A percentile compares a stretch with the other conserved stretches of the same genome.
Conservation (phyloP, 2,888 invertebrate genomes). For the Acrobasis suavella region DNA sequence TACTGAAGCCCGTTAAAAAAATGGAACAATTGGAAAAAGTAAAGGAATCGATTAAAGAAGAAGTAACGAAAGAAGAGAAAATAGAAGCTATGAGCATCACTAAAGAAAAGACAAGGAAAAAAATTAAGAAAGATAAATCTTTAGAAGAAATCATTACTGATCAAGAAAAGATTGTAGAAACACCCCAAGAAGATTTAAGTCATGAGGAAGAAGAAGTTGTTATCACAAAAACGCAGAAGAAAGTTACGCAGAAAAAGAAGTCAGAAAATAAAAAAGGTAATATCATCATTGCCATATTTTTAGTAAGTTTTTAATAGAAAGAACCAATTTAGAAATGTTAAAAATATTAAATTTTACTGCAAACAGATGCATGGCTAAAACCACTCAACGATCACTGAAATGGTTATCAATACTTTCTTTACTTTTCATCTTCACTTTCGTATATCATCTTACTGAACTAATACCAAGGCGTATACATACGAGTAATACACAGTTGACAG, state of each 20-base stretch:
- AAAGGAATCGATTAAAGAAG: conserved; percentile 1
- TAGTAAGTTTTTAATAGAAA: not conserved
- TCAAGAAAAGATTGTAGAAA: conserved; percentile 36
- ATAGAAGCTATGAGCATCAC: not conserved
- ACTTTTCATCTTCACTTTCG: not conserved
- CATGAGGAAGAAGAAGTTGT: conserved; percentile 58
- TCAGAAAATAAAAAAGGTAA: conserved; percentile 50
- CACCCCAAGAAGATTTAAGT: conserved; percentile 35
- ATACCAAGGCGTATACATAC: too few species aligned
- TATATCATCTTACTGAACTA: not conserved
- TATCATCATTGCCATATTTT: conserved; percentile 10
- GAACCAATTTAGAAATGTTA: not conserved
- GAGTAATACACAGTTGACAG: too few species aligned
- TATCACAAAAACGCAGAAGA: conserved; percentile 40
- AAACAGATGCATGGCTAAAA: conserved; percentile 71
- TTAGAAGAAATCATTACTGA: conserved; percentile 38
- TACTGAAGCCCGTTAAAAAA: conserved; percentile 29
- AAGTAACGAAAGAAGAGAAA: conserved; percentile 28
- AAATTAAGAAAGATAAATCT: conserved; percentile 45
- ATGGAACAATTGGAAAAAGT: not conserved
- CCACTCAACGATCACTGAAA: not conserved
- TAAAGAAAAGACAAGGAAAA: conserved; percentile 30
- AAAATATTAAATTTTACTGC: not conserved
- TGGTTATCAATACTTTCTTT: not conserved
- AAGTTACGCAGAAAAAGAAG: conserved; percentile 44